Evolutionary conservation across 2,888 invertebrate species (phyloP).

Genomic region (Zele albiditarsus): DNA sequence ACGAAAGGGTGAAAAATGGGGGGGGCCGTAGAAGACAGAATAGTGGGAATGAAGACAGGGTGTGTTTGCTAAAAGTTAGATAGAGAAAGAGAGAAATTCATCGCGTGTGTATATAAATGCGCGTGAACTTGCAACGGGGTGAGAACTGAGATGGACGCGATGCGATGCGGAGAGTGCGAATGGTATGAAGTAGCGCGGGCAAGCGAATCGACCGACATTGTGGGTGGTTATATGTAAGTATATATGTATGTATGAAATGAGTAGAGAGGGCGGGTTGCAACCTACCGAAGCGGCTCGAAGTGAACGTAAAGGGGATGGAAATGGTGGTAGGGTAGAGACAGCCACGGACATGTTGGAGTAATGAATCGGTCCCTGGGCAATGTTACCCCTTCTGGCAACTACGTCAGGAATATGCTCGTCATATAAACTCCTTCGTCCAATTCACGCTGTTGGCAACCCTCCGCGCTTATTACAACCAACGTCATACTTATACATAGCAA

Average conservation of each 20-base stretch:
- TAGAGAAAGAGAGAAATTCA: not conserved
- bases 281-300: slow-evolving; percentile 30
- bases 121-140: slow-evolving; percentile 6
- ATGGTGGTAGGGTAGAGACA: slow-evolving; percentile 53
- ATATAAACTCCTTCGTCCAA: slow-evolving; percentile 50
- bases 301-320: slow-evolving; percentile 43
- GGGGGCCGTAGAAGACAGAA: not conserved
- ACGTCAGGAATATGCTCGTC: slow-evolving; percentile 47
- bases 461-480: slow-evolving; percentile 55
- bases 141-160: slow-evolving; percentile 27
- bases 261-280: slow-evolving; percentile 14
- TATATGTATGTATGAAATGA: not conserved
- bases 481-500: slow-evolving; percentile 40
- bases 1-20: not conserved
- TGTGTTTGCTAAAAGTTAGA: slow-evolving; percentile 11
- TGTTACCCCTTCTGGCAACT: slow-evolving; percentile 53
- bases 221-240: not conserved
- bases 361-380: slow-evolving; percentile 62
- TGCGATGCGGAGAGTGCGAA: not conserved
- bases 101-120: slow-evolving; percentile 2
- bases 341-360: slow-evolving; percentile 61
- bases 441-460: slow-evolving; percentile 51
- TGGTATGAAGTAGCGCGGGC: slow-evolving; percentile 18
- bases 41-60: not conserved
- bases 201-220: slow-evolving; percentile 29